Percentiles rank a stretch among this genome's conserved stretches.
These are phyloP conservation scores for Rhinolophus sinicus DNA, from an alignment of 2,113 vertebrate genomes.

Conservation along the genomic window DNA sequence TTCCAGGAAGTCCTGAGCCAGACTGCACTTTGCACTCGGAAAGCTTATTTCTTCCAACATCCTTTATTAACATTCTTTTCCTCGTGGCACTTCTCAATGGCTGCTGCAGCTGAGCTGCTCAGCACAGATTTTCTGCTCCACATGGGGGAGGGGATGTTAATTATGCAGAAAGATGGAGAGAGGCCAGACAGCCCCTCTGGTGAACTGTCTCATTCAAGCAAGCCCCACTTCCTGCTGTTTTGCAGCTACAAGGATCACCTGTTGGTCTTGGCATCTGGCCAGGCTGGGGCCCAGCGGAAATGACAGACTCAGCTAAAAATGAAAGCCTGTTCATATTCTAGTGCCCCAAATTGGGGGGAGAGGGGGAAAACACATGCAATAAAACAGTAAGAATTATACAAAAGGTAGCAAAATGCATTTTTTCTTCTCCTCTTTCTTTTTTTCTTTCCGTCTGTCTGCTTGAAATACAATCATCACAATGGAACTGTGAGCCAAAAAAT, in stretches of 20 bases:
- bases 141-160: conserved; percentile 80
- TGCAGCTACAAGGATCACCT: conserved; percentile 92
- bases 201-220: conserved; percentile 87
- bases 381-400: conserved; percentile 20
- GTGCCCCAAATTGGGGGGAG: conserved; percentile 77
- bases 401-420: neutral
- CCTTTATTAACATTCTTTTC: conserved; percentile 78
- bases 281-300: conserved; percentile 91
- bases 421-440: neutral
- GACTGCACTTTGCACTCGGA: neutral
- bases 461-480: conserved; percentile 30
- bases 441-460: neutral
- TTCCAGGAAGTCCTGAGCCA: neutral
- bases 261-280: conserved; percentile 92
- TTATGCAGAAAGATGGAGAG: conserved; percentile 85
- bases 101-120: conserved; percentile 80
- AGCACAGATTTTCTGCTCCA: conserved; percentile 83
- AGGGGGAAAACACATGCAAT: conserved; percentile 59
- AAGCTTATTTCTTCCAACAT: conserved; percentile 51
- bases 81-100: conserved; percentile 52
- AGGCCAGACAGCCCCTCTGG: conserved; percentile 88
- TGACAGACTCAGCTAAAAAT: conserved; percentile 92
- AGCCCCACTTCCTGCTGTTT: conserved; percentile 90
- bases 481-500: neutral
- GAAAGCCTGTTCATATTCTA: conserved; percentile 86